These are phyloP conservation scores for Pangasianodon gigas DNA, from an alignment of 2,113 vertebrate species.

Conservation along the genomic window DNA sequence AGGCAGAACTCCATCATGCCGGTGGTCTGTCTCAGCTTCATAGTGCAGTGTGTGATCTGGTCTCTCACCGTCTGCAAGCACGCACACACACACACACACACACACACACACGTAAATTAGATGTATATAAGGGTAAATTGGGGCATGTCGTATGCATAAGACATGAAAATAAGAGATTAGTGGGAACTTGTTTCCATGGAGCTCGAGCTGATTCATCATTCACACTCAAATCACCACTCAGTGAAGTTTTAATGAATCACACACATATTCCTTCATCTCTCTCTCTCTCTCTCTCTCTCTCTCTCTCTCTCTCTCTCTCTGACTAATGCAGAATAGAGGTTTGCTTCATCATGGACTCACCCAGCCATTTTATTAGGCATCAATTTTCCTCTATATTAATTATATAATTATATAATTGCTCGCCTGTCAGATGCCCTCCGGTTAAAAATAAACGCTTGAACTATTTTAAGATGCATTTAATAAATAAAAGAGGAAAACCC, in stretches of 20 bases:
- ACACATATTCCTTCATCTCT: background rate
- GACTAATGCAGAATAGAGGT: constrained; percentile 56
- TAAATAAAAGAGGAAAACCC: background rate
- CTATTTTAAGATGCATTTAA: background rate
- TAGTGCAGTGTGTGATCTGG: constrained; percentile 97
- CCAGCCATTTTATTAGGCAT: constrained; percentile 18
- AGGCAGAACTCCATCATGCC: constrained; percentile 98
- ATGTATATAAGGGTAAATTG: background rate
- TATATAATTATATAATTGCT: constrained; percentile 62
- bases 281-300: background rate
- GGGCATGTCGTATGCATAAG: background rate
- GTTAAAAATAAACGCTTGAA: constrained; percentile 15
- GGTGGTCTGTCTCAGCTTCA: constrained; percentile 97
- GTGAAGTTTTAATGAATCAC: background rate
- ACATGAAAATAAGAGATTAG: background rate
- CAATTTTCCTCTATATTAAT: constrained; percentile 45
- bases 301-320: background rate
- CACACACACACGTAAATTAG: background rate
- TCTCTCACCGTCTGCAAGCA: constrained; percentile 89
- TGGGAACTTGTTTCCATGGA: constrained; percentile 1
- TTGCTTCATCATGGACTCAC: constrained; percentile 29
- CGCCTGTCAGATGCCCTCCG: constrained; percentile 55
- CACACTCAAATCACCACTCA: background rate
- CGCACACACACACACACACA: constrained; percentile 31
- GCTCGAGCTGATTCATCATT: constrained; percentile 1